Base-by-base conservation (phyloP, 2,888 invertebrate genomes). In the Agapostemon virescens region DNA sequence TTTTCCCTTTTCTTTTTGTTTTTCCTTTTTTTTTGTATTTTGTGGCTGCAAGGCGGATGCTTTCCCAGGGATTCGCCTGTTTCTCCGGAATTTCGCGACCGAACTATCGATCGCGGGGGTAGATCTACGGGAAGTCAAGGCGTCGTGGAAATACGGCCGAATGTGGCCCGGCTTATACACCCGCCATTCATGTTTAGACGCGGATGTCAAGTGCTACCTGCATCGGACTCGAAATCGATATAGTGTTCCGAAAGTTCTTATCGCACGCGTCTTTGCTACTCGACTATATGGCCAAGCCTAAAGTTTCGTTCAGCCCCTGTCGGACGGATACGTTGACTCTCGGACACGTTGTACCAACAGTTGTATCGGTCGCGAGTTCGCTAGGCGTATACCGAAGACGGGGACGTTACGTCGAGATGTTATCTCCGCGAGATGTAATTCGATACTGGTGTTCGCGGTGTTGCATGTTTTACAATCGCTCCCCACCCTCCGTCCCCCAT, bases 181-280 rank as follows among this genome's bases (percentile, higher is more conserved):
- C 63, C 68, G 74, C 71, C 79, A 83, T 83, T 85, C 83, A 84
- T 83, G 77, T 77, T 81, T 85, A 83, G 81, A 69, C 83, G 69
- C 81, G 73, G 73, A 81, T 79, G 81, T 77, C 77, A 74, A 74
- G 72, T 84, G 61, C 30, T 61, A 82, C 83, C 84, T 79, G 77
- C 69, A 82, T 84, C 78, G 73, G 70, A 70, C 84, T 84, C 86
- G 87, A 90, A 89, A 92, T 91, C 90, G 87, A 91, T 91, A 90
- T 88, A 87, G 88, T 89, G 88, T 89, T 91, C 88, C 87, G 89
- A 85, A 86, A 87, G 87, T 86, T 88, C 88, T 89, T 89, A 90
- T 86, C 88, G 87, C 86, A 87, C 86, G 88, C 89, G 87, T 89
- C 85, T 86, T 76, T 81, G 75, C 55, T 49, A 61, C 20, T 49